phyloP scores from a whole-genome alignment of 2,888 invertebrate species.

The Glomeris marginata region DNA sequence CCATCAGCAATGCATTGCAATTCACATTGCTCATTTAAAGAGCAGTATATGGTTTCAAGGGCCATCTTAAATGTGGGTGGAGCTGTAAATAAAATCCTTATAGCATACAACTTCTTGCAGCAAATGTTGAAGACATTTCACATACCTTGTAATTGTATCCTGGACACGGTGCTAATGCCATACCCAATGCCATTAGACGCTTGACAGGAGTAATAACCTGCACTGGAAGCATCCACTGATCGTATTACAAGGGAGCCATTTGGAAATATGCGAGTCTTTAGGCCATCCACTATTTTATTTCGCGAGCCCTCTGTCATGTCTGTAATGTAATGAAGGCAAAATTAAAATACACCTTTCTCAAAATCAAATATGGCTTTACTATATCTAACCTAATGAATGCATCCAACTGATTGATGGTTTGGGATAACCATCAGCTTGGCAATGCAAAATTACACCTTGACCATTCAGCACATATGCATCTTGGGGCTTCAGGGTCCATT shows the following conservation, averaged over 20 bases:
- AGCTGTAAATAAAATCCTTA: no score
- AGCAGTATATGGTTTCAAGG: constrained; percentile 18
- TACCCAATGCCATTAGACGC: constrained; percentile 29
- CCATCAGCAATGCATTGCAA: constrained; percentile 29
- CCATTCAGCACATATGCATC: constrained; percentile 4
- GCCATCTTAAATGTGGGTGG: no score
- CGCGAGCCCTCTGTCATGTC: no score
- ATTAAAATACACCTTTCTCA: neutral
- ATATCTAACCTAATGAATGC: constrained; percentile 11
- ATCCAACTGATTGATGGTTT: constrained; percentile 12
- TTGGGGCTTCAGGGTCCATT: constrained; percentile 12
- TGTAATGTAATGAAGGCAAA: no score
- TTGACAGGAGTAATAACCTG: constrained; percentile 31
- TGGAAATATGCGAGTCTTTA: no score
- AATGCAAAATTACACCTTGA: constrained; percentile 9
- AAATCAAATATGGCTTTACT: neutral
- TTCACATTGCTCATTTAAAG: constrained; percentile 24
- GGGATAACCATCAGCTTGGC: constrained; percentile 13
- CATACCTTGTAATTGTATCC: constrained; percentile 27
- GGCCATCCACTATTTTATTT: no score
- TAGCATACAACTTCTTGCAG: no score
- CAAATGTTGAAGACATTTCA: constrained; percentile 22
- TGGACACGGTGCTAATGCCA: constrained; percentile 25
- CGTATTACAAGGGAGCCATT: no score
- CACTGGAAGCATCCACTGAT: constrained; percentile 19